Base-by-base conservation (phyloP, 2,888 invertebrate genomes). In the Apotomis turbidana region DNA sequence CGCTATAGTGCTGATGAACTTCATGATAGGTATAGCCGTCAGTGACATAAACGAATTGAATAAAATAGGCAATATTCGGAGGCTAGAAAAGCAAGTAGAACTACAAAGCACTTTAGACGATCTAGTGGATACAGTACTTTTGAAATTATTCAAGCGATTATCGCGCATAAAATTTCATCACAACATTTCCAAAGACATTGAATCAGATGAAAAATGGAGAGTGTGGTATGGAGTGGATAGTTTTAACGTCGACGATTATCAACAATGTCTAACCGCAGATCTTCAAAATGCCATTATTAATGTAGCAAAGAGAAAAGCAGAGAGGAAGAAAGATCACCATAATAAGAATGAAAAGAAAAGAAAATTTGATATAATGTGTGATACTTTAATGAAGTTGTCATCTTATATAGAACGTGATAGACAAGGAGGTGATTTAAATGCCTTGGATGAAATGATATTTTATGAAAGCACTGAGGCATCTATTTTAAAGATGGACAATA, bases 1-100 rank as follows among this genome's bases (percentile, higher is more conserved):
- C n/a, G 81, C 87, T 0, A 83, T 89, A 38, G 86, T 89, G 0
- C 76, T 90, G 73, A 87, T 89, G 85, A 90, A 90, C 73, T 79
- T 90, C 9, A 82, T 90, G 78, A 81, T 88, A 36, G 89, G 89
- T 71, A 78, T 89, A 62, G 88, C 90, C 13, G 89, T 90, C 58
- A 88, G 84, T 74, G 89, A 90, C 74, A 85, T 88, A 41, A 82
- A 84, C 38, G 82, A 81, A 8, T 80, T 90, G 27, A 85, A 87
- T 75, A 83, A 84, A 9, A 83, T 86, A 73, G 89, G 89, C 2
- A 83, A 85, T 68, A 84, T 87, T 10, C 83, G 84, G 64, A 74
- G 86, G 46, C 77, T 89, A 13, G 80, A 81, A n/a, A 87, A 88
- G 74, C 89, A 90, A 76, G 87, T 87, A 8, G 83, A 83, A 64